A percentile compares a stretch with the other conserved stretches of the same genome.
phyloP scores from a whole-genome alignment of 2,888 invertebrate genomes.

The Bruchidius siliquastri region DNA sequence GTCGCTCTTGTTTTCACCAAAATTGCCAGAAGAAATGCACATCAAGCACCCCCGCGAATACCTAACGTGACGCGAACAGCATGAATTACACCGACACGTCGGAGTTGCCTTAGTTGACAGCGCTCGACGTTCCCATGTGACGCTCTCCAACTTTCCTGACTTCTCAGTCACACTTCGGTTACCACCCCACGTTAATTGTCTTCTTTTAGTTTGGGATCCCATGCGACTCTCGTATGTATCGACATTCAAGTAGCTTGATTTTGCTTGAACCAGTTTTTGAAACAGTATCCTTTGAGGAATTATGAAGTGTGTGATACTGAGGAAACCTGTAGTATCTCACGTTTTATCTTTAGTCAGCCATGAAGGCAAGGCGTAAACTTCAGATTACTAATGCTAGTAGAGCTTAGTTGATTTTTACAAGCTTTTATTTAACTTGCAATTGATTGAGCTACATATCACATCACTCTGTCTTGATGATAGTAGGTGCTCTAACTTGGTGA shows the following conservation, averaged over 20 bases:
- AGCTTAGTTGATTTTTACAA: no score
- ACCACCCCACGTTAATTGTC: not conserved
- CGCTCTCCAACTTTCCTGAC: not conserved
- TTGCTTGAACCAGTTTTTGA: not conserved
- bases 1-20: not conserved
- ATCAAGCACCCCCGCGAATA: not conserved
- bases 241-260: not conserved
- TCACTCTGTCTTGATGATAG: no score
- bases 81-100: not conserved
- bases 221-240: not conserved
- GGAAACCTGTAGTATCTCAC: no score
- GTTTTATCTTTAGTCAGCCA: no score
- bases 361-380: no score
- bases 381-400: no score
- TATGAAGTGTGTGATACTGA: no score
- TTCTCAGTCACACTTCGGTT: not conserved
- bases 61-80: not conserved
- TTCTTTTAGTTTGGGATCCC: not conserved
- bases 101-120: not conserved
- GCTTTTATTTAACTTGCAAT: no score
- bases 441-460: no score
- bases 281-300: no score
- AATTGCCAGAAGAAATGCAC: not conserved
- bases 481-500: no score
- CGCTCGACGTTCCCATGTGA: not conserved